phyloP scores from a whole-genome alignment of 1,140 invertebrate genomes.

The Mercenaria mercenaria region DNA sequence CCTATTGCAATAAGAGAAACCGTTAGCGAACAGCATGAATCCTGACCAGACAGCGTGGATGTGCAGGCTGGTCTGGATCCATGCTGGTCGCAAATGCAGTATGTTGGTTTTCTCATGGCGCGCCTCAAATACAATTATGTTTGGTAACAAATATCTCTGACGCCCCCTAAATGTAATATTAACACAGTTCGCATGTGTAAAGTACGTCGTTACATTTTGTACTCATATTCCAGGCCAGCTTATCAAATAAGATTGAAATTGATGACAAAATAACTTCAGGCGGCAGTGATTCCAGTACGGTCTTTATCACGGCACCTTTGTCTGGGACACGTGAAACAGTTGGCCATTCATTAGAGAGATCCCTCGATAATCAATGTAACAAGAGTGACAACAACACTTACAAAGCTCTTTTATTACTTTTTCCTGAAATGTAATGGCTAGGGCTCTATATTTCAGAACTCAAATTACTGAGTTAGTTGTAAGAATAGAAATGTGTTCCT shows the following conservation, averaged over 20 bases:
- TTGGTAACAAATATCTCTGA: too few species aligned
- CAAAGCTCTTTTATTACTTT: background rate
- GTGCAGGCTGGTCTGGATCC: too few species aligned
- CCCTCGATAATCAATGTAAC: background rate
- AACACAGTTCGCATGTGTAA: too few species aligned
- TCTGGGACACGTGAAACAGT: background rate
- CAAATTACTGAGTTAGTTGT: background rate
- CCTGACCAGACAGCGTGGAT: too few species aligned
- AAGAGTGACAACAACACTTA: background rate
- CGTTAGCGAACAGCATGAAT: too few species aligned
- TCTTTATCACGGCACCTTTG: background rate
- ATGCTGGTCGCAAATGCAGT: too few species aligned
- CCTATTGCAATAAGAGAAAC: too few species aligned
- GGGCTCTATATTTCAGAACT: background rate
- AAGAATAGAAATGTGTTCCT: constrained; percentile 14
- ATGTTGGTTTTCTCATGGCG: too few species aligned
- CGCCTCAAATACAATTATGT: too few species aligned
- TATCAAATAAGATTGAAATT: background rate
- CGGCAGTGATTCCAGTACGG: background rate
- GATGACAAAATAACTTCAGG: background rate
- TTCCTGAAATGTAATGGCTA: background rate
- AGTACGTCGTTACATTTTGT: too few species aligned
- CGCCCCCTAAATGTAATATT: too few species aligned
- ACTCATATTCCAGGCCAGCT: too few species aligned
- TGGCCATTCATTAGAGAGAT: background rate